phyloP scores from a whole-genome alignment of 2,888 invertebrate genomes.

The Chromoteleia sp. region DNA sequence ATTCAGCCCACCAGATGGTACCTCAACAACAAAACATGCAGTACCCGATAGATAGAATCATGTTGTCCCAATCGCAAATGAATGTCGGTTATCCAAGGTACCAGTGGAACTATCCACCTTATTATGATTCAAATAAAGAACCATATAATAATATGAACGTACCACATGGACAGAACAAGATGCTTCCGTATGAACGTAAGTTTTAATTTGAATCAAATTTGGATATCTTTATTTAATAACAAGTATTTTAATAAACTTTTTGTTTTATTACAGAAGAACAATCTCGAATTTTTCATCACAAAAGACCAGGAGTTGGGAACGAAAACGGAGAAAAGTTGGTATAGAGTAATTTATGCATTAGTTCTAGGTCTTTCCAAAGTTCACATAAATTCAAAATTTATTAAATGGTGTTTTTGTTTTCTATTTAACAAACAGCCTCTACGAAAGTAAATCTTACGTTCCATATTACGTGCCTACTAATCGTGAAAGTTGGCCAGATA shows the following conservation, averaged over 20 bases:
- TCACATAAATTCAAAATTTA: too few relatives aligned
- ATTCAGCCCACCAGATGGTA: constrained; percentile 72
- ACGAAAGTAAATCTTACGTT: constrained; percentile 72
- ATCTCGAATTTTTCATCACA: constrained; percentile 80
- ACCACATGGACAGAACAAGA: constrained; percentile 74
- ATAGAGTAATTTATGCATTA: too few relatives aligned
- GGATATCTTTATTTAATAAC: too few relatives aligned
- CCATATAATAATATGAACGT: constrained; percentile 73
- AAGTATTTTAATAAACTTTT: too few relatives aligned
- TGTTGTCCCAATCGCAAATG: constrained; percentile 73
- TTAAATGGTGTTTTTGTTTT: constrained; percentile 6
- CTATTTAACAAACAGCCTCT: constrained; percentile 28
- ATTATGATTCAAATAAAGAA: constrained; percentile 79
- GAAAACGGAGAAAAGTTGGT: constrained; percentile 76
- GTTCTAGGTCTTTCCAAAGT: too few relatives aligned
- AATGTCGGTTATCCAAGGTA: constrained; percentile 75
- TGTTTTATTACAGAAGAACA: constrained; percentile 74
- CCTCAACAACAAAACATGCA: constrained; percentile 75
- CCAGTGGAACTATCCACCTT: constrained; percentile 79
- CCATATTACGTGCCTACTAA: constrained; percentile 76
- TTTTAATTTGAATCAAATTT: too few relatives aligned
- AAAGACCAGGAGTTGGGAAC: constrained; percentile 76
- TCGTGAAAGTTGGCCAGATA: constrained; percentile 77
- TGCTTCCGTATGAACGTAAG: constrained; percentile 79
- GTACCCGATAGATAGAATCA: constrained; percentile 75